Evolutionary conservation across 2,888 invertebrate genomes (phyloP).

Genomic region (Lepidochitona cinerea): DNA sequence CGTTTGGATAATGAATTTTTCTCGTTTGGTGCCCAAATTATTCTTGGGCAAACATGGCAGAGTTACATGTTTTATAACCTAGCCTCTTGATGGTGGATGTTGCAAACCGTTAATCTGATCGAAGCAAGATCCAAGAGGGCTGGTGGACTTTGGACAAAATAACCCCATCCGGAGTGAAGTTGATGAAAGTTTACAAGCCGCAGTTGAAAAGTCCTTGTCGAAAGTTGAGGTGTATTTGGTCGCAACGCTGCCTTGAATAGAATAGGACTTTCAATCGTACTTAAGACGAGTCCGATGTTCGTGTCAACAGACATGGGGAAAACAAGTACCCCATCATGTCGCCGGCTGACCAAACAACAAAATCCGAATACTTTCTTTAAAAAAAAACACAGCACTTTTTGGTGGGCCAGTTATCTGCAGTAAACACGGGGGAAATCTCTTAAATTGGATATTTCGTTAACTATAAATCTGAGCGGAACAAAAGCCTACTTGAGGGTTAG

Average conservation of each 20-base stretch:
- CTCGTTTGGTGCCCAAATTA: background rate
- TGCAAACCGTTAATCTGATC: background rate
- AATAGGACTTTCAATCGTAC: too few species aligned
- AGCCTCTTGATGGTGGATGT: background rate
- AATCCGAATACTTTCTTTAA: too few species aligned
- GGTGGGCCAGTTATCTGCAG: too few species aligned
- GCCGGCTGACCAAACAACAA: too few species aligned
- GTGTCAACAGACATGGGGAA: background rate
- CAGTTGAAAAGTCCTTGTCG: background rate
- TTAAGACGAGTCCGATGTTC: background rate
- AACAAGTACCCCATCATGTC: background rate
- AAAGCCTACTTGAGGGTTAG: too few species aligned
- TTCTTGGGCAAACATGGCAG: background rate
- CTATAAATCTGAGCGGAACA: too few species aligned
- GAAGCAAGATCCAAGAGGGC: too few species aligned
- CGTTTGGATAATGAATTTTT: background rate
- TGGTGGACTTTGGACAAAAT: background rate
- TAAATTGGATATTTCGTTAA: constrained; percentile 1
- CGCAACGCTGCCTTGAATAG: too few species aligned
- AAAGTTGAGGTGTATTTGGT: background rate
- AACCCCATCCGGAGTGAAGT: background rate
- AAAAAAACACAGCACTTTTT: too few species aligned
- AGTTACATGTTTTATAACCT: background rate
- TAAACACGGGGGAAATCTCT: too few species aligned
- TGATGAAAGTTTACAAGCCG: background rate